phyloP scores from a whole-genome alignment of 2,888 invertebrate species.

The Cheilosia vulpina region DNA sequence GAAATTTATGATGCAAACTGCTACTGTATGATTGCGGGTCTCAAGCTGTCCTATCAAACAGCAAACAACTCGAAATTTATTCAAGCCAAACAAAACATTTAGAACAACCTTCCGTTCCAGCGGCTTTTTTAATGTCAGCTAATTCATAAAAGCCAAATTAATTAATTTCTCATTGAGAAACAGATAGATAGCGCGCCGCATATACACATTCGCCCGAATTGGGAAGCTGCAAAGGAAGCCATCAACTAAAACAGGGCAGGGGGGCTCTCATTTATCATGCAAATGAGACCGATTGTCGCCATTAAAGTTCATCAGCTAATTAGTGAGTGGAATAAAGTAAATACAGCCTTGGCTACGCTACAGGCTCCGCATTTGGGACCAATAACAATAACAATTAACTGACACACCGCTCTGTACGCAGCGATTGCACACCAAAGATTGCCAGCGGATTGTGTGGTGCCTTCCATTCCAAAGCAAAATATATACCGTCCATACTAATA shows the following conservation, averaged over 20 bases:
- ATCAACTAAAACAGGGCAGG: slow-evolving; percentile 22
- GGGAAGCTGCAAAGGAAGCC: slow-evolving; percentile 42
- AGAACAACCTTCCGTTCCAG: slow-evolving; percentile 71
- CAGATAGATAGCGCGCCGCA: not conserved
- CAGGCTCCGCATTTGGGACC: slow-evolving; percentile 56
- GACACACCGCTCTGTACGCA: slow-evolving; percentile 18
- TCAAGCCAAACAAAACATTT: slow-evolving; percentile 52
- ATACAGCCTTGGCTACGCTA: slow-evolving; percentile 69
- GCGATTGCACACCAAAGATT: slow-evolving; percentile 2
- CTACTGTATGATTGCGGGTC: slow-evolving; percentile 55
- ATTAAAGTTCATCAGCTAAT: slow-evolving; percentile 75
- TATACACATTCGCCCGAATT: not conserved
- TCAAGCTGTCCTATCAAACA: slow-evolving; percentile 43
- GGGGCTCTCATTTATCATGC: slow-evolving; percentile 68
- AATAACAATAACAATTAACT: slow-evolving; percentile 70
- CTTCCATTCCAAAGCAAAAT: slow-evolving; percentile 20
- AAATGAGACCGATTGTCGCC: slow-evolving; percentile 76
- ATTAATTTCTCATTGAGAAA: slow-evolving; percentile 36
- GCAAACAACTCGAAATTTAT: slow-evolving; percentile 61
- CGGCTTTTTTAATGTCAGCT: slow-evolving; percentile 64
- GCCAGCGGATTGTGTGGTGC: slow-evolving; percentile 27
- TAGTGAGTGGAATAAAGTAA: slow-evolving; percentile 73
- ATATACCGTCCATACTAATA: slow-evolving; percentile 43
- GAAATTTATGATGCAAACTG: slow-evolving; percentile 46
- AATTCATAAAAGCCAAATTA: slow-evolving; percentile 68